phyloP scores from a whole-genome alignment of 2,113 vertebrate species.

The Toxotes chatareus region DNA sequence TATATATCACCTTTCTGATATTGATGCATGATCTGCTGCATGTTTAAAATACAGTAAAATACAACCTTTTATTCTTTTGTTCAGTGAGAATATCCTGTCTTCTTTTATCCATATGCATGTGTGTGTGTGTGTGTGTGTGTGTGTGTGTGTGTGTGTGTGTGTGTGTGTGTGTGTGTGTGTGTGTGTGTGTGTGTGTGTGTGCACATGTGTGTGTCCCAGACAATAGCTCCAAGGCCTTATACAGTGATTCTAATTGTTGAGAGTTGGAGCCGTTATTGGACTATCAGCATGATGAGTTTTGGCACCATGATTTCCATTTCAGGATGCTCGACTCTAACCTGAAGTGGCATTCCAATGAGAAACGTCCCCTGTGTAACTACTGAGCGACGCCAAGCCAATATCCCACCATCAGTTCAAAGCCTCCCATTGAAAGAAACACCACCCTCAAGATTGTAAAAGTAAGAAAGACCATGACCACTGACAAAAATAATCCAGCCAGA shows the following conservation, averaged over 20 bases:
- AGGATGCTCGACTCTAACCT: slow-evolving; percentile 36
- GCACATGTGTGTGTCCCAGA: background rate
- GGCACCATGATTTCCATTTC: slow-evolving; percentile 47
- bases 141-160: no score
- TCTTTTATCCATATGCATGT: background rate
- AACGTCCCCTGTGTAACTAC: slow-evolving; percentile 9
- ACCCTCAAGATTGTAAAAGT: background rate
- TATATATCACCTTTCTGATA: background rate
- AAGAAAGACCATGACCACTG: background rate
- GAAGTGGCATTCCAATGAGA: slow-evolving; percentile 57
- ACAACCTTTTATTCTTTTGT: background rate
- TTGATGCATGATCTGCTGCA: background rate
- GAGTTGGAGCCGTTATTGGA: slow-evolving; percentile 27
- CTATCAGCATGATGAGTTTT: slow-evolving; percentile 46
- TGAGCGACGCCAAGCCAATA: background rate
- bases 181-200: no score
- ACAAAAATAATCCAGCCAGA: background rate
- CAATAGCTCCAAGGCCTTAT: slow-evolving; percentile 33
- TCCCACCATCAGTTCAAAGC: slow-evolving; percentile 10
- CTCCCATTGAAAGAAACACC: slow-evolving; percentile 11
- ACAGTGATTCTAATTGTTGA: slow-evolving; percentile 4
- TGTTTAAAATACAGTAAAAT: background rate
- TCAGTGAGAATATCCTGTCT: background rate
- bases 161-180: no score
- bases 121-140: no score